phyloP scores from a whole-genome alignment of 1,140 invertebrate species.

The Papilio helenus region DNA sequence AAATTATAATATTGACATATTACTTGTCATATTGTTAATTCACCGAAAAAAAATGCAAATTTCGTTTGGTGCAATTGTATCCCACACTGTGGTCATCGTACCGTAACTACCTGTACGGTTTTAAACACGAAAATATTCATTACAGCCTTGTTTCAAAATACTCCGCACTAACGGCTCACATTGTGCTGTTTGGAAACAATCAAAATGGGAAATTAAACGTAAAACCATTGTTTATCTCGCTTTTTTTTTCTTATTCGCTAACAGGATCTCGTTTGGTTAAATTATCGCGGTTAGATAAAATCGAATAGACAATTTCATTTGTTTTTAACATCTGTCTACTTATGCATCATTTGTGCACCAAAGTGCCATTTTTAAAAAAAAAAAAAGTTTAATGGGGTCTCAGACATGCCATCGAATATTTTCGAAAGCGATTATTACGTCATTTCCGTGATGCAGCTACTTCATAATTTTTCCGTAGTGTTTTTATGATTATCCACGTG shows the following conservation, averaged over 20 bases:
- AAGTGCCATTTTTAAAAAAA: too few relatives aligned
- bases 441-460: too few relatives aligned
- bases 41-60: constrained; percentile 76
- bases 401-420: too few relatives aligned
- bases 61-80: constrained; percentile 68
- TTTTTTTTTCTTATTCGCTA: constrained; percentile 41
- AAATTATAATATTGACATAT: too few relatives aligned
- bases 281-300: constrained; percentile 25
- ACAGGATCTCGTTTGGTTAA: constrained; percentile 43
- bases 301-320: constrained; percentile 34
- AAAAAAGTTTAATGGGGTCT: too few relatives aligned
- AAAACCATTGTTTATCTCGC: constrained; percentile 46
- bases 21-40: too few relatives aligned
- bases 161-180: constrained; percentile 43
- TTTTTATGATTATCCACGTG: too few relatives aligned
- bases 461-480: too few relatives aligned
- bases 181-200: constrained; percentile 49
- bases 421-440: too few relatives aligned
- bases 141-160: constrained; percentile 55
- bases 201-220: constrained; percentile 51
- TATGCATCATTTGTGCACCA: constrained; percentile 1
- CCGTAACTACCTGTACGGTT: constrained; percentile 61
- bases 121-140: constrained; percentile 63
- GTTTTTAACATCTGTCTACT: constrained; percentile 3
- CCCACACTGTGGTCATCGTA: constrained; percentile 60